A percentile compares a stretch with the other conserved stretches of the same genome.
Conservation (phyloP, 1,140 invertebrate species). For the Matsumurasca onukii region DNA sequence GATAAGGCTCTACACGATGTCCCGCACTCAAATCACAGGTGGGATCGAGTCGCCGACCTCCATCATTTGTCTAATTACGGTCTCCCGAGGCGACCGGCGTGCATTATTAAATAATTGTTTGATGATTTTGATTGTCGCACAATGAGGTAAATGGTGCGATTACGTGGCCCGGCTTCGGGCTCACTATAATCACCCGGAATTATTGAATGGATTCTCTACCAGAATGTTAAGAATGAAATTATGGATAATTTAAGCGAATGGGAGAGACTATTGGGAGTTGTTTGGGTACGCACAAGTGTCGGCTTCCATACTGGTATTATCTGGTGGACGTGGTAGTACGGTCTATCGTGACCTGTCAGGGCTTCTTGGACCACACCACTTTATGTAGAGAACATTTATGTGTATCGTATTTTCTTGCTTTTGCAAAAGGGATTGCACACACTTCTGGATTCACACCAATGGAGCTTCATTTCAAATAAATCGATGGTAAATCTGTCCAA, state of each 20-base stretch:
- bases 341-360: no score
- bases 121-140: slow-evolving; percentile 30
- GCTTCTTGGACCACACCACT: no score
- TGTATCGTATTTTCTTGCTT: no score
- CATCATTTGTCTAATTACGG: slow-evolving; percentile 20
- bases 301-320: no score
- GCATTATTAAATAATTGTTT: slow-evolving; percentile 32
- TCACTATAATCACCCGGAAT: slow-evolving; percentile 21
- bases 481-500: no score
- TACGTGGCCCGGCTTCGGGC: neutral
- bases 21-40: slow-evolving; percentile 5
- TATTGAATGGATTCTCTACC: slow-evolving; percentile 25
- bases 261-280: slow-evolving; percentile 22
- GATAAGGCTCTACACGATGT: neutral
- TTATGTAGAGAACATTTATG: no score
- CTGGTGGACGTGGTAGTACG: no score
- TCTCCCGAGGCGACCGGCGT: slow-evolving; percentile 14
- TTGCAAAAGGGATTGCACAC: no score
- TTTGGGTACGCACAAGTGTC: slow-evolving; percentile 11
- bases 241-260: slow-evolving; percentile 28
- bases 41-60: neutral
- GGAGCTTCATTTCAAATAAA: no score
- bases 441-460: no score
- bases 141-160: slow-evolving; percentile 25
- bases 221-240: slow-evolving; percentile 26